Conservation (phyloP, 2,797 vertebrate genomes). For the Catamblyrhynchus diadema region DNA sequence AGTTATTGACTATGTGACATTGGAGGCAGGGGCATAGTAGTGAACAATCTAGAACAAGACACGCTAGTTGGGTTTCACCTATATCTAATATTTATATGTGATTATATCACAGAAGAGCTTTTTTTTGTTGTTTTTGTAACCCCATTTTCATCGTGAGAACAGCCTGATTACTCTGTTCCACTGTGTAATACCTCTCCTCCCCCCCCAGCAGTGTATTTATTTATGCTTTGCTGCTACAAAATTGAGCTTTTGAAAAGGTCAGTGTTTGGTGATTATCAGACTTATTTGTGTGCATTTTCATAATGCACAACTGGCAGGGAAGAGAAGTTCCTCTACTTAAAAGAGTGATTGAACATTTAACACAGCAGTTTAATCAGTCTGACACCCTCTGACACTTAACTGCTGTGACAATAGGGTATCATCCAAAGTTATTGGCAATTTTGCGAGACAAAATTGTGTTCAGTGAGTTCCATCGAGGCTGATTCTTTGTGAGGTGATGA, state of each 20-base stretch:
- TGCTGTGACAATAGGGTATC: background rate
- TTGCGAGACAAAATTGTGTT: background rate
- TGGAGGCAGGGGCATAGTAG: background rate
- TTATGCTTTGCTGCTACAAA: background rate
- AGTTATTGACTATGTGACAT: background rate
- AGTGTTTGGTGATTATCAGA: background rate
- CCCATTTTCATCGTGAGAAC: background rate
- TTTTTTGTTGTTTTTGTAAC: background rate
- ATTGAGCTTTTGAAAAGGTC: background rate
- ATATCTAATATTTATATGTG: background rate
- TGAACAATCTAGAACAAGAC: background rate
- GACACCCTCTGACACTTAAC: background rate
- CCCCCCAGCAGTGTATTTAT: accelerated
- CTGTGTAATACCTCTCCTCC: background rate
- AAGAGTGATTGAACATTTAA: background rate
- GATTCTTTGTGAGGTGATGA: background rate
- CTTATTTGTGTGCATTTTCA: background rate
- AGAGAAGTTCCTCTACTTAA: background rate
- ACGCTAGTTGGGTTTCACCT: background rate
- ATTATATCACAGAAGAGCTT: background rate
- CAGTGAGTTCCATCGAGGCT: background rate
- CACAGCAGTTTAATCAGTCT: background rate
- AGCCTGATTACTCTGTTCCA: background rate
- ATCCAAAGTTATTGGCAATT: background rate
- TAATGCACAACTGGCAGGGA: background rate